Percentiles rank a stretch among this genome's conserved stretches.
Conservation (phyloP, 2,888 invertebrate genomes). For the Aleiodes alternator region DNA sequence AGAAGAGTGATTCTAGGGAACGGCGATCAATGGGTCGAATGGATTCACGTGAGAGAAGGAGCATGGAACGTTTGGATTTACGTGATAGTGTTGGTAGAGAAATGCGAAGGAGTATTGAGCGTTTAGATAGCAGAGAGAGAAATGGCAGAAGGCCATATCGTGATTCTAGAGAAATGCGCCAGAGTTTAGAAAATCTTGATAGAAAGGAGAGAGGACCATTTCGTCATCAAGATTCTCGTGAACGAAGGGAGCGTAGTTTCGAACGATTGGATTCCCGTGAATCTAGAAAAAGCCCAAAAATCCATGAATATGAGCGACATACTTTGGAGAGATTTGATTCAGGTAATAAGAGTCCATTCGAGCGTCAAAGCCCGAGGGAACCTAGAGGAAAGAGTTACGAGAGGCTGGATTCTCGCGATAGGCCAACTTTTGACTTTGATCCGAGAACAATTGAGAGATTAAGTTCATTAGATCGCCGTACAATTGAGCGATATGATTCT, state of each 20-base stretch:
- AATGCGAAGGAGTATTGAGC: constrained; percentile 68
- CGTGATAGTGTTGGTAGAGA: constrained; percentile 61
- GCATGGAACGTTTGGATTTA: constrained; percentile 60
- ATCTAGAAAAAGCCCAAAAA: constrained; percentile 55
- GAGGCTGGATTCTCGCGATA: constrained; percentile 64
- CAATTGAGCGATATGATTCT: constrained; percentile 57
- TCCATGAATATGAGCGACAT: constrained; percentile 67
- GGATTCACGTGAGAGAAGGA: constrained; percentile 63
- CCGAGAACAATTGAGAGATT: constrained; percentile 66
- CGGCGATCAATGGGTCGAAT: constrained; percentile 62
- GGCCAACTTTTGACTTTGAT: constrained; percentile 69
- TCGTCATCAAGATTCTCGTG: constrained; percentile 54
- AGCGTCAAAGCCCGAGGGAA: constrained; percentile 58
- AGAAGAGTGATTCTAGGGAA: constrained; percentile 62
- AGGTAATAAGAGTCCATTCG: constrained; percentile 63
- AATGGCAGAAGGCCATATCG: constrained; percentile 56
- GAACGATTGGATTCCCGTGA: constrained; percentile 66
- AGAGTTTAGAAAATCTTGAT: constrained; percentile 65
- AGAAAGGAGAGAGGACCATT: constrained; percentile 51
- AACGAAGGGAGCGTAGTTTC: constrained; percentile 62
- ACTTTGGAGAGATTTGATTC: constrained; percentile 68
- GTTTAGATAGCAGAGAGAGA: constrained; percentile 59
- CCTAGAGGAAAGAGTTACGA: constrained; percentile 68
- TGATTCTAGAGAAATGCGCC: constrained; percentile 63
- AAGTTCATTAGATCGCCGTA: constrained; percentile 60